Base-by-base conservation (phyloP, 2,888 invertebrate genomes). In the Dyspetes luteomarginatus region DNA sequence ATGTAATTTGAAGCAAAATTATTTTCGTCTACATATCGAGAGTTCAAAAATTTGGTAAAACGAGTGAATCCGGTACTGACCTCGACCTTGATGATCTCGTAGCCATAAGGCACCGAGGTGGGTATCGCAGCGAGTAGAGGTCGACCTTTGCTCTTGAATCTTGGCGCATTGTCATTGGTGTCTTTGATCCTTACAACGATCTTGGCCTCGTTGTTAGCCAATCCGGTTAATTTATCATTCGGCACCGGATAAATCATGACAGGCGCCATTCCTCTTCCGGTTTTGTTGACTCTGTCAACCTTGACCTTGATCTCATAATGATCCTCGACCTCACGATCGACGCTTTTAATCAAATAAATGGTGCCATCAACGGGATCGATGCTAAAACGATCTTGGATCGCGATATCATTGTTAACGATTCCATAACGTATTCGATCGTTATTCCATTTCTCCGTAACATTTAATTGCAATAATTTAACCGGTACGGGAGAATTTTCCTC, bases 51-150 rank as follows among this genome's bases (percentile, higher is more conserved):
- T 15, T 5, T 30, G 19, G 3, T 45, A 2, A 45, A 45, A 52
- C 4, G 19, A 52, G 22, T 3, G 52, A 62, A 41, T 3, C 15
- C 52, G 3, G 52, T 28, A 85, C 89, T 87, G 90, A 96, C 96
- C 93, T 95, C 94, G 17, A 97, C 93, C 88, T 94, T 94, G 58
- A 97, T 94, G 69, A 97, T 95, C 89, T 96, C 96, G 89, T 96
- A 96, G 0, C 97, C 97, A 90, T 97, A 97, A 78, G 95, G 94
- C 4, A 97, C 97, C 28, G 95, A 95, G 0, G 96, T 95, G 0
- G 97, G 96, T 81, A 97, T 95, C 0, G 97, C 97, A 0, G 97
- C 96, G 0, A 97, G 95, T 83, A 97, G 94, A 0, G 97, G 97
- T 36, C 95, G 93, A 2, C 97, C 97, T 73, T 94, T 95, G 48